Conservation (phyloP, 2,797 vertebrate species). For the Valencia hispanica region DNA sequence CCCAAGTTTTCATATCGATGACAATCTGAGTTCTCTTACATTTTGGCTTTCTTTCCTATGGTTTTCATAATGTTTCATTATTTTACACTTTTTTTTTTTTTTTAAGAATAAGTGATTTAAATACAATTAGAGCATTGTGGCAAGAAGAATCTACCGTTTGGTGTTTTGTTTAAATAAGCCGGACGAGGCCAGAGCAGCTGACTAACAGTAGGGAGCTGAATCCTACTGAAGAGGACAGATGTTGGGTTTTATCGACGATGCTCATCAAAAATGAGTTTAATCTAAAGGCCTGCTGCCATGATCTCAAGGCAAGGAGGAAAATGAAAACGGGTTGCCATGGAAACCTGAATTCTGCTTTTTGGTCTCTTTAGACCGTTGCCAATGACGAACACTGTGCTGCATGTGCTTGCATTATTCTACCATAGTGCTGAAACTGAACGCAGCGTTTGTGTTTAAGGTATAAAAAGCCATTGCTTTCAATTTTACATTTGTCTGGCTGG, state of each 20-base stretch:
- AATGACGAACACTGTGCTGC: conserved; percentile 17
- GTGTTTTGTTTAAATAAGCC: conserved; percentile 30
- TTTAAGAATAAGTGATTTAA: conserved; percentile 11
- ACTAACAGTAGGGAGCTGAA: conserved; percentile 40
- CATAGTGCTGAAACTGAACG: background rate
- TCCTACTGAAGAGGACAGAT: conserved; percentile 51
- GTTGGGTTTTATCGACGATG: conserved; percentile 72
- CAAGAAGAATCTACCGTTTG: conserved; percentile 8
- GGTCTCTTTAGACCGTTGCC: conserved; percentile 37
- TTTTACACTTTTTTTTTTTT: conserved; percentile 2
- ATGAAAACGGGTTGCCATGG: conserved; percentile 77
- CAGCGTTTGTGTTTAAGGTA: too few species aligned
- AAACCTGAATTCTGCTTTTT: conserved; percentile 60
- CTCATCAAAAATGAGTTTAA: conserved; percentile 61
- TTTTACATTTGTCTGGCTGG: background rate
- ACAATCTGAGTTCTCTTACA: background rate
- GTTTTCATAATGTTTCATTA: background rate
- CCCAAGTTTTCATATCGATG: too few species aligned
- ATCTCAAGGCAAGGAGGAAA: conserved; percentile 69
- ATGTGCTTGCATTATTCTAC: conserved; percentile 6
- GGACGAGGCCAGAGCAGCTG: conserved; percentile 3
- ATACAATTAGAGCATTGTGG: conserved; percentile 2
- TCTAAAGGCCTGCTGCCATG: conserved; percentile 71
- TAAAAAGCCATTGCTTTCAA: background rate
- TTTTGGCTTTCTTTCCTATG: background rate